Percentiles rank a stretch among this genome's conserved stretches.
Evolutionary conservation across 2,113 vertebrate species (phyloP).

Genomic region (Malurus cyaneus): DNA sequence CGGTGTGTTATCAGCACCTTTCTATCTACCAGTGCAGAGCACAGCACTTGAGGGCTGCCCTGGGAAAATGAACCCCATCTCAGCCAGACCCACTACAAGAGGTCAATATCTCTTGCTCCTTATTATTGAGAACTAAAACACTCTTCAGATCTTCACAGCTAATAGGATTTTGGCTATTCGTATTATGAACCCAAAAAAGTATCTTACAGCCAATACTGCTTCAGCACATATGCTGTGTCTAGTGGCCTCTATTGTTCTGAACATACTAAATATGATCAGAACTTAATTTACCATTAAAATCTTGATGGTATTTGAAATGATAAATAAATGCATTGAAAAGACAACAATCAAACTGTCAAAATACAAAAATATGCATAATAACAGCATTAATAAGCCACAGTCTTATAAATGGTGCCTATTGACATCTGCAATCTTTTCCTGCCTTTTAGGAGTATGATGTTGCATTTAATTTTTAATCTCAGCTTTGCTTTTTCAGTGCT

Average conservation of each 20-base stretch:
- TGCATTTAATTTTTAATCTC: neutral
- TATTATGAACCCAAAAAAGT: neutral
- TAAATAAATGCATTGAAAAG: slow-evolving; percentile 36
- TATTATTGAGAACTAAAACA: neutral
- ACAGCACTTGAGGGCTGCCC: neutral
- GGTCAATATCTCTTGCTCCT: neutral
- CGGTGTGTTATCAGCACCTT: neutral
- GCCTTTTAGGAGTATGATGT: neutral
- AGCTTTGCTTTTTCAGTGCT: neutral
- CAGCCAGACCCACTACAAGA: neutral
- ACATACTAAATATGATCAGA: slow-evolving; percentile 16
- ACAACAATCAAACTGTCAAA: slow-evolving; percentile 22
- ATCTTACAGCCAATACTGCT: neutral
- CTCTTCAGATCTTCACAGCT: neutral
- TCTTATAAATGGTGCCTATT: slow-evolving; percentile 1
- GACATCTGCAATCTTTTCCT: neutral
- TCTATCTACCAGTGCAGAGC: too few relatives aligned
- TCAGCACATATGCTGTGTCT: neutral
- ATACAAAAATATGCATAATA: neutral
- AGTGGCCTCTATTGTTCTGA: neutral
- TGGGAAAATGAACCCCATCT: neutral
- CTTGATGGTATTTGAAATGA: slow-evolving; percentile 54
- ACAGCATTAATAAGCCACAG: neutral
- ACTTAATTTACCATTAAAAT: slow-evolving; percentile 61
- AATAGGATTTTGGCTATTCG: neutral